These are phyloP conservation scores for Zapornia atra DNA, from an alignment of 2,113 vertebrate genomes.

Conservation along the genomic window DNA sequence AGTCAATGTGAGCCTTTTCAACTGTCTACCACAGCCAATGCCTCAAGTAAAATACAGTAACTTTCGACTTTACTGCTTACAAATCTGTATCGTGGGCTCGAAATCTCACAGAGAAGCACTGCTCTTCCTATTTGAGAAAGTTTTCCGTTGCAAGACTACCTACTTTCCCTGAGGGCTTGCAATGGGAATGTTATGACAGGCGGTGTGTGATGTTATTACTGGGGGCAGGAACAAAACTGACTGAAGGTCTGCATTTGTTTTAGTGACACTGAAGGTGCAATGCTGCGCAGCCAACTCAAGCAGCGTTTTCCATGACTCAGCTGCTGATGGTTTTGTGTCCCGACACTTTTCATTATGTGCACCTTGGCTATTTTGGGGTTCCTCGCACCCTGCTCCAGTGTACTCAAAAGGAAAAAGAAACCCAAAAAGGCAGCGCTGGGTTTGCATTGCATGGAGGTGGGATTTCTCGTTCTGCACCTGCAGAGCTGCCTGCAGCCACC, in stretches of 20 bases:
- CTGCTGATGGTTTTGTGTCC: neutral
- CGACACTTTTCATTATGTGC: neutral
- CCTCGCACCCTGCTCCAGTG: neutral
- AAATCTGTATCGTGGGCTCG: neutral
- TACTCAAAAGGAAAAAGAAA: neutral
- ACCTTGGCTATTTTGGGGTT: neutral
- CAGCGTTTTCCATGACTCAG: neutral
- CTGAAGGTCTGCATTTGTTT: neutral
- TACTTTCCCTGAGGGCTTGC: neutral
- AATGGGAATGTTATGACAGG: neutral
- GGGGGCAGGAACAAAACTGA: neutral
- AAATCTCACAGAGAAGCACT: neutral
- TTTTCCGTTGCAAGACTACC: neutral
- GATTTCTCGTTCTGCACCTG: neutral
- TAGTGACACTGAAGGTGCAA: neutral
- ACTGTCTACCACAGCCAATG: conserved; percentile 63
- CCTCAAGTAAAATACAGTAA: conserved; percentile 73
- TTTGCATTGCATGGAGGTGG: neutral
- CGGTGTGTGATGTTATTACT: neutral
- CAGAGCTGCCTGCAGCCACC: neutral
- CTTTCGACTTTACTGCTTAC: conserved; percentile 20
- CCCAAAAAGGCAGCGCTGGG: neutral
- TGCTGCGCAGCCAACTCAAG: neutral
- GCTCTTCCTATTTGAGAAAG: neutral
- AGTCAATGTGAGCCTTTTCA: conserved; percentile 72